Evolutionary conservation across 2,797 vertebrate species (phyloP).

Genomic region (Sebastes taczanowskii): DNA sequence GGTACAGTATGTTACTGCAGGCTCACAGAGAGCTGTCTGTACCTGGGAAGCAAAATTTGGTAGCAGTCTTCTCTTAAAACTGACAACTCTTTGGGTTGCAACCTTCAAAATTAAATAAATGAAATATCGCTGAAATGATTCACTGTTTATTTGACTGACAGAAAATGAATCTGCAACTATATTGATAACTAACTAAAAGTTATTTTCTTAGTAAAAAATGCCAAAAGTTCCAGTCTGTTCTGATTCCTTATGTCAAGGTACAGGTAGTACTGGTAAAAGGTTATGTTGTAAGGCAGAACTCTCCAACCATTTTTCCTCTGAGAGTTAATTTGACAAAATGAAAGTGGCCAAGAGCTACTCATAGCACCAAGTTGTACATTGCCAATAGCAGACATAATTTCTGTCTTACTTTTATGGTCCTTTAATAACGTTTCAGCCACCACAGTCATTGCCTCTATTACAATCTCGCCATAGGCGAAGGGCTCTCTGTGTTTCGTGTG

Average conservation of each 20-base stretch:
- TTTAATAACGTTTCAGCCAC: too few relatives aligned
- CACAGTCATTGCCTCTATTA: too few relatives aligned
- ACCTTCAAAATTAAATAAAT: background rate
- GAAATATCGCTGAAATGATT: background rate
- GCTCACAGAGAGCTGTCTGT: background rate
- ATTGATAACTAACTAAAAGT: background rate
- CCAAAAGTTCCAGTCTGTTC: background rate
- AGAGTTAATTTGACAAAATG: too few relatives aligned
- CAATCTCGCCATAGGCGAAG: too few relatives aligned
- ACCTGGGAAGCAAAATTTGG: too few relatives aligned
- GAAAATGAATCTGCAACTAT: background rate
- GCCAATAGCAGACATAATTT: too few relatives aligned
- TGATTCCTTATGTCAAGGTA: background rate
- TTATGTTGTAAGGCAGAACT: background rate
- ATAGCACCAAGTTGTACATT: too few relatives aligned
- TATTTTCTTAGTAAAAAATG: background rate
- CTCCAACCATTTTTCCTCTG: too few relatives aligned
- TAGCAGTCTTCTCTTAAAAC: too few relatives aligned
- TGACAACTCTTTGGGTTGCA: background rate
- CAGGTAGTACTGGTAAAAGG: background rate
- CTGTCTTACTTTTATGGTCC: too few relatives aligned
- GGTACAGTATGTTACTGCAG: background rate
- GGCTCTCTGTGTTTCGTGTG: too few relatives aligned
- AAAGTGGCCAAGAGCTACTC: too few relatives aligned
- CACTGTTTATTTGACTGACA: background rate